Evolutionary conservation across 2,888 invertebrate genomes (phyloP).

Genomic region (Temnothorax unifasciatus): DNA sequence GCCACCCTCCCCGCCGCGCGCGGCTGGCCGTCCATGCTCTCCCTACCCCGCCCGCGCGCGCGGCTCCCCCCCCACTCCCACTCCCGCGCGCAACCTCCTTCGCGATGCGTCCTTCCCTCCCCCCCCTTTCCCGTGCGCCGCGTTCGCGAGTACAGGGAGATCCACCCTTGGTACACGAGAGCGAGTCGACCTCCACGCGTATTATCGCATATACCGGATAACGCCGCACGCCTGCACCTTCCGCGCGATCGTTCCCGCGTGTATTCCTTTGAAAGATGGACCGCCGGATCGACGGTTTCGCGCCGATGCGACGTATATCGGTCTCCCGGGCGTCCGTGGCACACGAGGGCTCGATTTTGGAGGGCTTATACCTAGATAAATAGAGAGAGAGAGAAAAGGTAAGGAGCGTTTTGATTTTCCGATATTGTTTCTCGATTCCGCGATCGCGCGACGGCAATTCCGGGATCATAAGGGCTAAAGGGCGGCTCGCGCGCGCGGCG

Average conservation of each 20-base stretch:
- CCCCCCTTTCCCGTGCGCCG: constrained; percentile 4
- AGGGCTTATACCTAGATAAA: constrained; percentile 4
- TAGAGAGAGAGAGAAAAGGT: constrained; percentile 12
- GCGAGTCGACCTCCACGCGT: constrained; percentile 49
- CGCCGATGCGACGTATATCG: background rate
- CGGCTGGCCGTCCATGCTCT: background rate
- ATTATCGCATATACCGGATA: constrained; percentile 18
- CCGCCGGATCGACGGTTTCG: background rate
- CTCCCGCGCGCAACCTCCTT: constrained; percentile 51
- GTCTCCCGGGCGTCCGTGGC: background rate
- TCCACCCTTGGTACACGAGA: constrained; percentile 60
- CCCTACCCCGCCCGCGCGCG: background rate
- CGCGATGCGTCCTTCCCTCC: constrained; percentile 31
- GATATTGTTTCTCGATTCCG: background rate
- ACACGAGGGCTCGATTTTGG: background rate
- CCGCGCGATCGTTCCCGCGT: constrained; percentile 24
- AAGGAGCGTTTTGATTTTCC: constrained; percentile 9
- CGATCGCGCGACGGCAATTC: background rate
- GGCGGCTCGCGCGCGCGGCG: background rate
- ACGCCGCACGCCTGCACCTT: constrained; percentile 1
- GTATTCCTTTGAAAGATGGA: background rate
- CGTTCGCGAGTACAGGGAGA: constrained; percentile 32
- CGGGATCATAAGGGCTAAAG: background rate
- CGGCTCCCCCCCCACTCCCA: constrained; percentile 26
- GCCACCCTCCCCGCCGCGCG: background rate